These are phyloP conservation scores for Phalacrocorax pelagicus DNA, from an alignment of 2,113 vertebrate genomes.

Conservation along the genomic window DNA sequence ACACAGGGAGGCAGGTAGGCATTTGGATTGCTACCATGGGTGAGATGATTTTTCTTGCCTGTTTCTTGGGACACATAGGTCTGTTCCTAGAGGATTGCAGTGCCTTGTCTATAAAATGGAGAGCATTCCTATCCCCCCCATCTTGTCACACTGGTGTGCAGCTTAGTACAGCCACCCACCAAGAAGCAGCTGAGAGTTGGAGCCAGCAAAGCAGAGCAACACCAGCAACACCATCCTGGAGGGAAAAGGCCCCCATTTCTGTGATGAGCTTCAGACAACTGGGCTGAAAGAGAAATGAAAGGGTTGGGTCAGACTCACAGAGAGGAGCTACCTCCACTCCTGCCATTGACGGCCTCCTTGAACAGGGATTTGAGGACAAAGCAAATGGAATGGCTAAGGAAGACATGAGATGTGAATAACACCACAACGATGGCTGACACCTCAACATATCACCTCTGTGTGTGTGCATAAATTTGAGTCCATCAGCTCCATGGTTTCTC, in stretches of 20 bases:
- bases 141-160: not conserved
- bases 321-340: not conserved
- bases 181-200: not conserved
- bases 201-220: not conserved
- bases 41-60: not conserved
- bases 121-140: not conserved
- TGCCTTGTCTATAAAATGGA: not conserved
- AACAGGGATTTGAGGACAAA: not conserved
- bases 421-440: accelerated
- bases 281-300: not conserved
- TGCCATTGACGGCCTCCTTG: not conserved
- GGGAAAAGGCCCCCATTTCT: not conserved
- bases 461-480: not conserved
- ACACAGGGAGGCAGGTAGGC: not conserved
- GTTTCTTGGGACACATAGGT: not conserved
- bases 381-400: not conserved
- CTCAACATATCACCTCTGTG: not conserved
- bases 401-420: not conserved
- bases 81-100: not conserved
- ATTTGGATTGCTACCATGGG: not conserved
- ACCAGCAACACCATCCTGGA: not conserved
- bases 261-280: no score
- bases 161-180: not conserved
- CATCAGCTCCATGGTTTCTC: not conserved
- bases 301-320: not conserved